Percentiles rank a stretch among this genome's conserved stretches.
Evolutionary conservation across 2,797 vertebrate species (phyloP).

Genomic region (Okamejei kenojei): DNA sequence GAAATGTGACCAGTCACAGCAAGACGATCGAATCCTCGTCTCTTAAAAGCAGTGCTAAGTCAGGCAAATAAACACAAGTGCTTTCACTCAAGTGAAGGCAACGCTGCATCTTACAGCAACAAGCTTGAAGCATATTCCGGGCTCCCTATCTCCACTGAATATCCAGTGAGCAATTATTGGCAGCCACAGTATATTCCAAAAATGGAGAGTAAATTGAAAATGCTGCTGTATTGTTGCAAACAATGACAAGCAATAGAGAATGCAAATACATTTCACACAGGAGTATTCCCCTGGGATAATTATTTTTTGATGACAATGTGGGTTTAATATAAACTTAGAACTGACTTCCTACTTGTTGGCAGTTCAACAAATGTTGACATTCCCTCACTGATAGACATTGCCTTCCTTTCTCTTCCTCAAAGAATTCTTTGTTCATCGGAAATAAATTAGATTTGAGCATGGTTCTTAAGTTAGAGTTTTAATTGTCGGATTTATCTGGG

Average conservation of each 20-base stretch:
- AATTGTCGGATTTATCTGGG: background rate
- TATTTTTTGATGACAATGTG: background rate
- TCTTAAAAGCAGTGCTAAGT: background rate
- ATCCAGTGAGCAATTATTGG: background rate
- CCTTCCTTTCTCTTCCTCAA: background rate
- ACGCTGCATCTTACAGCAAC: constrained; percentile 22
- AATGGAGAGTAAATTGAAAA: background rate
- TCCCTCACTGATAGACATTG: background rate
- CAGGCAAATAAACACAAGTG: constrained; percentile 14
- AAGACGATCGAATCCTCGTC: background rate
- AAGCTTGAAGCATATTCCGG: background rate
- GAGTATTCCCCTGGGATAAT: background rate
- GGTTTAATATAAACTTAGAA: background rate
- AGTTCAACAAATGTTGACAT: background rate
- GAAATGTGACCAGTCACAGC: background rate
- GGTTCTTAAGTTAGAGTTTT: background rate
- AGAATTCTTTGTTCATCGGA: background rate
- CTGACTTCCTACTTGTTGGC: background rate
- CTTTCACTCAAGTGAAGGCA: constrained; percentile 40
- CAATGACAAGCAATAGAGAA: background rate
- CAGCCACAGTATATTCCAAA: background rate
- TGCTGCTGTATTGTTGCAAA: background rate
- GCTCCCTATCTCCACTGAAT: background rate
- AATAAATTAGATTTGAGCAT: background rate
- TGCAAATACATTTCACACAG: background rate